These are phyloP conservation scores for Melopsittacus undulatus DNA, from an alignment of 2,797 vertebrate species.

Conservation along the genomic window DNA sequence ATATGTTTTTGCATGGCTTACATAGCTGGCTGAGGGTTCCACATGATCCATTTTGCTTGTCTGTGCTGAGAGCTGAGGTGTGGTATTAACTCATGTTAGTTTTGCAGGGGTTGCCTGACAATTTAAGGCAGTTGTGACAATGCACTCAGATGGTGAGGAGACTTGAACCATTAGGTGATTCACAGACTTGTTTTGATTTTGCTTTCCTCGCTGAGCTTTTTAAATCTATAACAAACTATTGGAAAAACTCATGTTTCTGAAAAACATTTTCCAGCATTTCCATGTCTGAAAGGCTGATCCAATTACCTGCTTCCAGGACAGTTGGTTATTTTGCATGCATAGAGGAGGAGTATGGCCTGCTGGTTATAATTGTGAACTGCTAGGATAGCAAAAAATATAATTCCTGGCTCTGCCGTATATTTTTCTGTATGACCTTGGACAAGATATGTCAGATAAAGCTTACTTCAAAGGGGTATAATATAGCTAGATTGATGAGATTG, in stretches of 20 bases:
- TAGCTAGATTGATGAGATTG: constrained; percentile 22
- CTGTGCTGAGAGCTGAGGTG: not conserved
- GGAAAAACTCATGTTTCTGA: not conserved
- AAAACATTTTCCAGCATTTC: not conserved
- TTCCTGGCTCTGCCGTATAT: not conserved
- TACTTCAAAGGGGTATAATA: constrained; percentile 6
- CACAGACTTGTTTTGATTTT: not conserved
- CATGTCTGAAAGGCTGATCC: not conserved
- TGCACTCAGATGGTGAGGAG: not conserved
- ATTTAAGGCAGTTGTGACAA: not conserved
- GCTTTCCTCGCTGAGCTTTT: not conserved
- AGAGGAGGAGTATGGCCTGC: constrained; percentile 52
- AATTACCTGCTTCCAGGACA: not conserved
- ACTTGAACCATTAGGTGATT: not conserved
- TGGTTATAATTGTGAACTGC: constrained; percentile 38
- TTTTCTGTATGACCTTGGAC: constrained; percentile 46
- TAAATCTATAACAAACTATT: not conserved
- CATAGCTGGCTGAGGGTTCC: not conserved
- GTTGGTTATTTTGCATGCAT: not conserved
- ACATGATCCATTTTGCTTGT: not conserved
- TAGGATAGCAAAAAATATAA: not conserved
- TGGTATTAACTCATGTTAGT: not conserved
- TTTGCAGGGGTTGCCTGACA: not conserved
- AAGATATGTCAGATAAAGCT: constrained; percentile 9
- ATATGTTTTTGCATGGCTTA: not conserved